Percentiles rank a stretch among this genome's conserved stretches.
These are phyloP conservation scores for Heterotis niloticus DNA, from an alignment of 2,113 vertebrate genomes.

Conservation along the genomic window DNA sequence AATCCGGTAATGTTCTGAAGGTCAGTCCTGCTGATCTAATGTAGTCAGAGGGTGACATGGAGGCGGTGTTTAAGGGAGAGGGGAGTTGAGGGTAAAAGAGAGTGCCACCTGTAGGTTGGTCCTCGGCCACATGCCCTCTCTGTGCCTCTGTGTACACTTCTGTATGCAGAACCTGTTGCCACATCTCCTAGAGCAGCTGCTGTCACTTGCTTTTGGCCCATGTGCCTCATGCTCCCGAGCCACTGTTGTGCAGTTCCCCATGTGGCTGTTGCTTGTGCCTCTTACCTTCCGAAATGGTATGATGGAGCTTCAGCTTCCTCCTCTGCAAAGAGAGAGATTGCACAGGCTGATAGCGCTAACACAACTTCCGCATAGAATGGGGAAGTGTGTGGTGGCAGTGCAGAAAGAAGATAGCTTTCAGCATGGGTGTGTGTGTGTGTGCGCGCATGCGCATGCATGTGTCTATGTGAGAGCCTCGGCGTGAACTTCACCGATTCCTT, in stretches of 20 bases:
- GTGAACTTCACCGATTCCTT: not conserved
- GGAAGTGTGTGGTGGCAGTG: constrained; percentile 51
- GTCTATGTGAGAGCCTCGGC: not conserved
- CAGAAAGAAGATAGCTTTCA: not conserved
- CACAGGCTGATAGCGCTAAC: constrained; percentile 36
- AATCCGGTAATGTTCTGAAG: constrained; percentile 35
- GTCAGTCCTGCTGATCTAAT: constrained; percentile 43
- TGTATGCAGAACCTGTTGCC: too few species aligned
- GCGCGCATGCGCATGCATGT: not conserved
- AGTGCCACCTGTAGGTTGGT: too few species aligned
- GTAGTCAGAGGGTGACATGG: constrained; percentile 27
- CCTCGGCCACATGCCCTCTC: too few species aligned
- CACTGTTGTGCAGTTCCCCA: too few species aligned
- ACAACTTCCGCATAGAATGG: constrained; percentile 58
- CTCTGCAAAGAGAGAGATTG: constrained; percentile 25
- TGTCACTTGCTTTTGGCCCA: too few species aligned
- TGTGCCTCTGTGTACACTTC: too few species aligned
- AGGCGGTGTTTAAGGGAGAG: too few species aligned
- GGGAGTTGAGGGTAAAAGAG: too few species aligned
- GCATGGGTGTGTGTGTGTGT: constrained; percentile 16
- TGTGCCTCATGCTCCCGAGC: too few species aligned
- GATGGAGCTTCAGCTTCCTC: constrained; percentile 42
- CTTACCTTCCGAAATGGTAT: too few species aligned
- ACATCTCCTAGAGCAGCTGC: too few species aligned
- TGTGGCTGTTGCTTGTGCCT: too few species aligned